phyloP scores from a whole-genome alignment of 2,113 vertebrate species.

The Mus pahari region DNA sequence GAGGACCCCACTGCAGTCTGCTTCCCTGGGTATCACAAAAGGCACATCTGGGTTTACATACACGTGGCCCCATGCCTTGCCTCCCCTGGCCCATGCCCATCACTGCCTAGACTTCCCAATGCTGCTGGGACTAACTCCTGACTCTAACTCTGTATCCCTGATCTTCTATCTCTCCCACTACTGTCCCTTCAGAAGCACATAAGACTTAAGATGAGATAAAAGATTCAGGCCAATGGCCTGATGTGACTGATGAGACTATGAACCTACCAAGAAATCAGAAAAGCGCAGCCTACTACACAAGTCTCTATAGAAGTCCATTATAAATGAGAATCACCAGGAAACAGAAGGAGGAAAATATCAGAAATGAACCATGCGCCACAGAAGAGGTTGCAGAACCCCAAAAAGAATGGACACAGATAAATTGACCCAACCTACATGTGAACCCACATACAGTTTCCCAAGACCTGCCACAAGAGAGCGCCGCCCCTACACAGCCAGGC shows the following conservation, averaged over 20 bases:
- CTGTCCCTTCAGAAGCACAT: background rate
- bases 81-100: background rate
- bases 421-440: background rate
- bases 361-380: background rate
- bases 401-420: background rate
- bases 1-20: background rate
- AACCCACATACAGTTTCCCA: no score
- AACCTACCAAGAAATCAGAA: background rate
- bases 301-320: background rate
- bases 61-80: accelerated
- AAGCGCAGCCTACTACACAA: background rate
- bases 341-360: background rate
- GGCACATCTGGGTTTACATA: background rate
- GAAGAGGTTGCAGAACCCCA: background rate
- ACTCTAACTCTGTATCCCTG: background rate
- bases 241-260: background rate
- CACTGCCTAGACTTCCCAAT: background rate
- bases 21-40: background rate
- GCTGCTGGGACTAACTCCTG: background rate
- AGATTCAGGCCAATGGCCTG: background rate
- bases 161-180: background rate
- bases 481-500: background rate
- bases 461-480: background rate
- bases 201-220: no score
- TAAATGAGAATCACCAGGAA: background rate